These are phyloP conservation scores for Caenorhabditis sp. DNA, from an alignment of 2,888 invertebrate genomes.

Conservation along the genomic window DNA sequence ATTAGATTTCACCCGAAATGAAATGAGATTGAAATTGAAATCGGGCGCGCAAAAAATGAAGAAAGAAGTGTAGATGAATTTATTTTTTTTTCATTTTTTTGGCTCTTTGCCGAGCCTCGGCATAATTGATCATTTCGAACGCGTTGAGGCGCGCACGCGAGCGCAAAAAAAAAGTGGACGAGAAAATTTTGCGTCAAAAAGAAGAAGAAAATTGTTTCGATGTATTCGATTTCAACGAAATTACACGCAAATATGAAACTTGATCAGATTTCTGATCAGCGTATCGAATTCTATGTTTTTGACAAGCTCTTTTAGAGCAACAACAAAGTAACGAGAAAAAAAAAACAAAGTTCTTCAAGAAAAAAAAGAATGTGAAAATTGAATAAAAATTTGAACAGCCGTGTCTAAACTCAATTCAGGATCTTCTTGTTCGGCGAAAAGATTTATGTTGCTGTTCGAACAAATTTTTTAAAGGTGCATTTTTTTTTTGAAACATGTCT, in stretches of 20 bases:
- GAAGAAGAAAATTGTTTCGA: neutral
- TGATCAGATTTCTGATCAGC: neutral
- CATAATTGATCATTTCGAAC: neutral
- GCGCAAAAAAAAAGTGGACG: too few species aligned
- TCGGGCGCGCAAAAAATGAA: neutral
- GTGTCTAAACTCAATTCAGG: neutral
- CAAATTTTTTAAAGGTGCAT: too few species aligned
- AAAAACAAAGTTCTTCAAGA: neutral
- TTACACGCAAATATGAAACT: neutral
- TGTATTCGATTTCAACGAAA: neutral
- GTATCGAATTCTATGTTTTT: neutral
- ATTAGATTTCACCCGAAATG: neutral
- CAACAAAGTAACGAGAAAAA: neutral
- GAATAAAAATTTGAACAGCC: constrained; percentile 2
- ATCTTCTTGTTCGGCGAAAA: neutral
- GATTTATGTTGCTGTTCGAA: neutral
- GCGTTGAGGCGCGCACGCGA: constrained; percentile 6
- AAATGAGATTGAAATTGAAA: neutral
- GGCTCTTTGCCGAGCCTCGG: neutral
- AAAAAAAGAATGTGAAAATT: neutral
- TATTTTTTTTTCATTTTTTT: neutral
- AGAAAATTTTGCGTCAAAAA: too few species aligned
- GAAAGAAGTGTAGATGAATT: neutral
- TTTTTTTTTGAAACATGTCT: too few species aligned
- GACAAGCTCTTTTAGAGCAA: neutral